Evolutionary conservation across 2,888 invertebrate genomes (phyloP), one percentile per base, ranked within the genome.

Genomic region (Catocala nupta): DNA sequence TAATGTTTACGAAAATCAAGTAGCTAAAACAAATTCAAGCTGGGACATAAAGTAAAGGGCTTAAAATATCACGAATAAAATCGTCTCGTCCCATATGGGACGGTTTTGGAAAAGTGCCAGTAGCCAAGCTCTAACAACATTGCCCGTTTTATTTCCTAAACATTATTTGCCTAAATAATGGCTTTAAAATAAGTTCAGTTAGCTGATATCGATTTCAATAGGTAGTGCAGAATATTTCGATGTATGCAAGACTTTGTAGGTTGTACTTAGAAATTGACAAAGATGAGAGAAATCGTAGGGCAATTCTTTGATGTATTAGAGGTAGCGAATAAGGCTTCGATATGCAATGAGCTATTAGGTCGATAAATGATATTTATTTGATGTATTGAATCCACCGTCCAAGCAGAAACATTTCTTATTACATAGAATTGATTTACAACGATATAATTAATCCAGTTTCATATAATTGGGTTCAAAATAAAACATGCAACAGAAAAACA

Each of bases 41-140:
- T 54, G 43, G 51, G 65, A 70, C 63, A 74, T 65, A 68, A 68
- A 59, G 59, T 58, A 60, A 59, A 71, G 61, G 66, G 65, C 68
- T 72, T 71, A 76, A 68, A 70, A 65, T 68, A 73, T 72, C 65
- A 68, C 61, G 73, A 73, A 75, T 75, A 73, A 71, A 77, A 70
- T 66, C 71, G 33, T 55, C 58, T 59, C 56, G 61, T 64, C 68
- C 65, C 75, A 70, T 76, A 75, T 71, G 77, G 64, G 63, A 58
- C 59, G 63, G 59, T 56, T 63, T 68, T 81, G 81, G 78, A 68
- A 5, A 25, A n/a, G 44, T 44, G 75, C 78, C 80, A 81, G 56
- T 59, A 66, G 55, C 51, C 62, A 54, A 59, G 43, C 59, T 47
- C 42, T 61, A 62, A 43, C 63, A 44, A 71, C 59, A 71, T 75